Conservation (phyloP, 2,113 vertebrate genomes). For the Hippocampus zosterae region DNA sequence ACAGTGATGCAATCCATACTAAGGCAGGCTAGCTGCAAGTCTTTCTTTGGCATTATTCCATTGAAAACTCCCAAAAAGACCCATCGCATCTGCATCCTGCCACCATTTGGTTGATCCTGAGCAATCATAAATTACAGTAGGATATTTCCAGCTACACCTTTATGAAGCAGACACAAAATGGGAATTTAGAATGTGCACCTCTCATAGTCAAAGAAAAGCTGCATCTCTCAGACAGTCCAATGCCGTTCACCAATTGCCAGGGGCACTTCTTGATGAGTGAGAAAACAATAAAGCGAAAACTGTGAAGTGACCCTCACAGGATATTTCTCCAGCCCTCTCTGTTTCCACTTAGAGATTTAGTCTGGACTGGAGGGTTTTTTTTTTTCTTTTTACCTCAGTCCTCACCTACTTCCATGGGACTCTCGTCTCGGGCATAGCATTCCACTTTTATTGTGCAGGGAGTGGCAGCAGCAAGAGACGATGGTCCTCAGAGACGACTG, state of each 20-base stretch:
- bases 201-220: slow-evolving; percentile 40
- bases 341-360: slow-evolving; percentile 63
- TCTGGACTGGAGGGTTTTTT: slow-evolving; percentile 52
- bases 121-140: slow-evolving; percentile 29
- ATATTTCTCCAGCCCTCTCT: slow-evolving; percentile 55
- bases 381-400: slow-evolving; percentile 54
- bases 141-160: slow-evolving; percentile 10
- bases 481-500: slow-evolving; percentile 53
- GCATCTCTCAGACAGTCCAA: slow-evolving; percentile 27
- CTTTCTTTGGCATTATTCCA: slow-evolving; percentile 27
- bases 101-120: slow-evolving; percentile 20
- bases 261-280: slow-evolving; percentile 60
- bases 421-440: slow-evolving; percentile 60
- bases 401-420: slow-evolving; percentile 54
- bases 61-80: slow-evolving; percentile 20
- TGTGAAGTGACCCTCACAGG: slow-evolving; percentile 64
- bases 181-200: slow-evolving; percentile 28
- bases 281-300: slow-evolving; percentile 63
- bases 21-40: slow-evolving; percentile 32
- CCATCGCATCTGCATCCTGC: slow-evolving; percentile 26
- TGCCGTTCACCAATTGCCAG: slow-evolving; percentile 57
- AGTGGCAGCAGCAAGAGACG: slow-evolving; percentile 55
- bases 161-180: slow-evolving; percentile 24
- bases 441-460: slow-evolving; percentile 65
- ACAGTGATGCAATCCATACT: slow-evolving; percentile 44